Percentiles rank a stretch among this genome's conserved stretches.
Evolutionary conservation across 1,140 invertebrate species (phyloP).

Genomic region (Drosophila auraria): DNA sequence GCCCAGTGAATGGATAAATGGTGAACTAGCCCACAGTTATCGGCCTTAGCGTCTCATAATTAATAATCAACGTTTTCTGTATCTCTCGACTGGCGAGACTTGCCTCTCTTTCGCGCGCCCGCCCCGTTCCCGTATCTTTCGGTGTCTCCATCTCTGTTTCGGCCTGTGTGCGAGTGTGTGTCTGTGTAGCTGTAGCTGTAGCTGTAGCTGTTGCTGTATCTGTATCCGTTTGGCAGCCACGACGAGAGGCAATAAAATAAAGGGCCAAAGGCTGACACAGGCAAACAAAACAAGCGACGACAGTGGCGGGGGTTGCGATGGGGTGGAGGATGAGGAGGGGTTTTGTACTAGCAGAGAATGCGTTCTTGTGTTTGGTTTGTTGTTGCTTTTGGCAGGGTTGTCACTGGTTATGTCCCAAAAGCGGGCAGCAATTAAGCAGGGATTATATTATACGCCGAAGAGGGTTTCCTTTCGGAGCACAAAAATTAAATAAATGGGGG

Average conservation of each 20-base stretch:
- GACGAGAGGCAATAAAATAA: constrained; percentile 60
- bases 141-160: constrained; percentile 10
- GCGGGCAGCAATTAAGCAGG: constrained; percentile 60
- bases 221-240: constrained; percentile 48
- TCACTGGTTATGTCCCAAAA: constrained; percentile 43
- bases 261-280: constrained; percentile 46
- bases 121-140: constrained; percentile 18
- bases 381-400: constrained; percentile 40
- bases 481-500: constrained; percentile 20
- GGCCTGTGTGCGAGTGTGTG: neutral
- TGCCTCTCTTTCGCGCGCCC: constrained; percentile 1
- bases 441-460: constrained; percentile 42
- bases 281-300: constrained; percentile 46
- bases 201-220: constrained; percentile 12
- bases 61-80: constrained; percentile 78
- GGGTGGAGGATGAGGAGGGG: neutral
- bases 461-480: constrained; percentile 11
- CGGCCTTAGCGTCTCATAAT: constrained; percentile 73
- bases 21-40: constrained; percentile 58
- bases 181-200: constrained; percentile 7
- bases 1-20: constrained; percentile 12
- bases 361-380: constrained; percentile 37
- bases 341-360: constrained; percentile 16
- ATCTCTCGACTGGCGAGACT: constrained; percentile 38
- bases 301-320: constrained; percentile 4